phyloP scores from a whole-genome alignment of 2,113 vertebrate species.

The Nanger granti region DNA sequence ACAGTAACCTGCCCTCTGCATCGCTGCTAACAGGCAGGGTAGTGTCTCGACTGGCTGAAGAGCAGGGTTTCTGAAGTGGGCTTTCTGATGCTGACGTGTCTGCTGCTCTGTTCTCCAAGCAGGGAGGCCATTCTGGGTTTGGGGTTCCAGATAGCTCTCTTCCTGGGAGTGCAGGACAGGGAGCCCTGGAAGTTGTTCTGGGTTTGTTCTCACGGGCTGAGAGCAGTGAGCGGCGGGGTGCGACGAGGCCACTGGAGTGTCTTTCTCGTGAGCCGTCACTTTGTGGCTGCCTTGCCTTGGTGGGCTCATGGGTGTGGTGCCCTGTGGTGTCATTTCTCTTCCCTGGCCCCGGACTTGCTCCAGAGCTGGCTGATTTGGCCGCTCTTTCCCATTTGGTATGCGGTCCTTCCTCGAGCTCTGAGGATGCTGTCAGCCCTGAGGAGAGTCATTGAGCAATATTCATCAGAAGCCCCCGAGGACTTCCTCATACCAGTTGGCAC shows the following conservation, averaged over 20 bases:
- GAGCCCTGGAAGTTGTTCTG: neutral
- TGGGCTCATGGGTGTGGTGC: fast-evolving
- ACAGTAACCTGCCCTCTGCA: neutral
- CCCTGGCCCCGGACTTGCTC: neutral
- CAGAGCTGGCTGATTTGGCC: neutral
- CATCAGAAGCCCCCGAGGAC: conserved; percentile 44
- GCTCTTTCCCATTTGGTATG: neutral
- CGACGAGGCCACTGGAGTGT: neutral
- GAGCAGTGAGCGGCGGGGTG: neutral
- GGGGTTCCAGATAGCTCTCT: neutral
- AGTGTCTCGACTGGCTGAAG: neutral
- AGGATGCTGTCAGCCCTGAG: neutral
- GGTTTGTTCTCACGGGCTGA: neutral
- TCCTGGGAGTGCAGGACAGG: neutral
- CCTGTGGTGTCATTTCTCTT: neutral
- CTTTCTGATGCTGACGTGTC: neutral
- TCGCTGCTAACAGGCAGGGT: neutral
- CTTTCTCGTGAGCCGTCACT: neutral
- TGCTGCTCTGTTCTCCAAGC: neutral
- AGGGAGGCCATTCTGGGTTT: neutral
- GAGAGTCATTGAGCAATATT: conserved; percentile 42
- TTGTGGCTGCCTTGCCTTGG: fast-evolving
- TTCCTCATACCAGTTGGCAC: conserved; percentile 20
- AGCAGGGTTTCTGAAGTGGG: neutral
- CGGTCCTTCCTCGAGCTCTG: neutral